A percentile compares a stretch with the other conserved stretches of the same genome.
Conservation (phyloP, 1,140 invertebrate species). For the Rhopalosiphum padi region DNA sequence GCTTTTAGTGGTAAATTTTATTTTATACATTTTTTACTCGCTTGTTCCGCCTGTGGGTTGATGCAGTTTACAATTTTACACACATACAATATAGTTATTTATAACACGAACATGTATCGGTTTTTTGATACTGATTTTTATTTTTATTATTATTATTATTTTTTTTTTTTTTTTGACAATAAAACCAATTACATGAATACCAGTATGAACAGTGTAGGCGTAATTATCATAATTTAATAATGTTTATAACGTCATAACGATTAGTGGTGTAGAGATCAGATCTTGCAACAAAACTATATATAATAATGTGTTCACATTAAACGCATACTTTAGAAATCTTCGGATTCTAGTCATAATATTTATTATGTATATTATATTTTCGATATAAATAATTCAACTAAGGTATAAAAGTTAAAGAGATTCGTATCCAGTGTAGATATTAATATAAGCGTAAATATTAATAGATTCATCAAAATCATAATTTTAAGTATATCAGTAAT, state of each 20-base stretch:
- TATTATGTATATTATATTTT: slow-evolving; percentile 36
- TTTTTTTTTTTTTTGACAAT: slow-evolving; percentile 46
- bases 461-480: slow-evolving; percentile 5
- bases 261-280: slow-evolving; percentile 43
- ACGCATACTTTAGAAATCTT: slow-evolving; percentile 24
- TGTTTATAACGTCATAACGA: slow-evolving; percentile 47
- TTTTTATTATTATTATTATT: slow-evolving; percentile 20
- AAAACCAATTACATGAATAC: slow-evolving; percentile 48
- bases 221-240: slow-evolving; percentile 54
- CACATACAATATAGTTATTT: slow-evolving; percentile 36
- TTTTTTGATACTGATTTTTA: slow-evolving; percentile 34
- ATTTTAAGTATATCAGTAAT: not conserved
- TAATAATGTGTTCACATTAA: slow-evolving; percentile 34
- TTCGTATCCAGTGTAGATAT: not conserved
- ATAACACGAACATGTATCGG: slow-evolving; percentile 42
- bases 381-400: slow-evolving; percentile 5
- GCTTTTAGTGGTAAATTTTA: slow-evolving; percentile 45
- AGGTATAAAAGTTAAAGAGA: not conserved
- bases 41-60: slow-evolving; percentile 42
- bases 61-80: slow-evolving; percentile 44
- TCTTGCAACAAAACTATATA: slow-evolving; percentile 17
- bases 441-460: not conserved
- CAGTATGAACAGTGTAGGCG: slow-evolving; percentile 34
- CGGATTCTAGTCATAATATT: not conserved
- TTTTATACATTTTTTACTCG: slow-evolving; percentile 46